Percentiles rank a stretch among this genome's conserved stretches.
These are phyloP conservation scores for Drosophila serrata DNA, from an alignment of 1,140 invertebrate species.

Conservation along the genomic window DNA sequence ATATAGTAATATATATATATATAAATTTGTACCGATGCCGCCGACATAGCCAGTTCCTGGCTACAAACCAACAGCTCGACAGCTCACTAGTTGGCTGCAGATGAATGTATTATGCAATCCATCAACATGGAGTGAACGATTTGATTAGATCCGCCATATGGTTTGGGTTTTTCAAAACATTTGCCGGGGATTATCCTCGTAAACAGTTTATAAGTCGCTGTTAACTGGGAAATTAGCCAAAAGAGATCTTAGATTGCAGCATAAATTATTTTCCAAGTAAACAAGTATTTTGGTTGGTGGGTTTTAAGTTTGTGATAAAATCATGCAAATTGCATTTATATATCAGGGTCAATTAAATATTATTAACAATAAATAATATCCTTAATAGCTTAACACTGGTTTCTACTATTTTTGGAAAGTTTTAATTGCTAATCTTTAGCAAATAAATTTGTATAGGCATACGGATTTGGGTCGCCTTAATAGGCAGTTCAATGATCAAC, in stretches of 20 bases:
- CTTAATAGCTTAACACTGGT: not conserved
- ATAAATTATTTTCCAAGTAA: constrained; percentile 4
- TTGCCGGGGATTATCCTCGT: constrained; percentile 28
- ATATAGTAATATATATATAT: not conserved
- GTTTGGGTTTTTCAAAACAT: constrained; percentile 31
- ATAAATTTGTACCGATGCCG: constrained; percentile 3
- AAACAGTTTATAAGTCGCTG: constrained; percentile 21
- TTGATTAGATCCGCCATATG: constrained; percentile 49
- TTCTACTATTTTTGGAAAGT: constrained; percentile 4
- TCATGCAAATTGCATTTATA: constrained; percentile 4
- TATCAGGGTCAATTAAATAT: constrained; percentile 12
- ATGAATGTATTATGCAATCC: constrained; percentile 49
- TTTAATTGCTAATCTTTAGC: not conserved
- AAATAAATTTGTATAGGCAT: not conserved
- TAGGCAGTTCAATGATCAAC: not conserved
- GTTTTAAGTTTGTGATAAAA: not conserved
- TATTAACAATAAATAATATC: constrained; percentile 1
- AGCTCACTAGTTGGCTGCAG: constrained; percentile 32
- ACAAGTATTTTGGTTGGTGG: not conserved
- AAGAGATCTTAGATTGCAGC: constrained; percentile 6
- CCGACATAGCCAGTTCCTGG: constrained; percentile 37
- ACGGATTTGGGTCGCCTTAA: not conserved
- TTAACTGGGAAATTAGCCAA: constrained; percentile 24
- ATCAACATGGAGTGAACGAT: constrained; percentile 37
- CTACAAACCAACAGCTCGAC: constrained; percentile 34